Percentiles rank a stretch among this genome's conserved stretches.
Conservation (phyloP, 37 sponge, comb jelly and placozoan genomes). For the Ephydatia muelleri region DNA sequence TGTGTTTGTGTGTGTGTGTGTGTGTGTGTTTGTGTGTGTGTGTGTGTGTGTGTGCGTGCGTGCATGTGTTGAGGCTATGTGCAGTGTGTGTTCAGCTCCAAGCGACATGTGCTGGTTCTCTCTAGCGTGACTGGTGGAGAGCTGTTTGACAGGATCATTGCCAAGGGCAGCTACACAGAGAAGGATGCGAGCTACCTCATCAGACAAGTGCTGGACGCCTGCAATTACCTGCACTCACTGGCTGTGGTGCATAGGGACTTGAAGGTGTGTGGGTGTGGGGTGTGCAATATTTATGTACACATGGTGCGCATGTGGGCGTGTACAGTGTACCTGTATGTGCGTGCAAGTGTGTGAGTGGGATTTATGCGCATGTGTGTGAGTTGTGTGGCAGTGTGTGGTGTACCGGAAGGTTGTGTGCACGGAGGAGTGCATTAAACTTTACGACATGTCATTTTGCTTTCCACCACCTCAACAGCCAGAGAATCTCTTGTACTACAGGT, state of each 20-base stretch:
- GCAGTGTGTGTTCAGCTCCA: no score
- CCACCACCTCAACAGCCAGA: conserved; percentile 55
- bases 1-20: no score
- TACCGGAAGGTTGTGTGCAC: not conserved
- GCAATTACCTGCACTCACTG: conserved; percentile 84
- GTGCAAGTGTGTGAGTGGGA: not conserved
- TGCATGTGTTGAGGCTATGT: no score
- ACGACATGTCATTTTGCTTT: not conserved
- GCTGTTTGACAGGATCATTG: conserved; percentile 95
- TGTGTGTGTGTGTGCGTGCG: no score
- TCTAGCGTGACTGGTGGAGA: conserved; percentile 93
- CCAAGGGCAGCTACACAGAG: conserved; percentile 94
- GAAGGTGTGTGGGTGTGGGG: conserved; percentile 62
- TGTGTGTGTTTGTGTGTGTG: no score
- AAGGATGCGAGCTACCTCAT: conserved; percentile 84
- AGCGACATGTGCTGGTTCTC: no score
- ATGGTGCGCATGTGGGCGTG: not conserved
- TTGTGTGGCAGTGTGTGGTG: not conserved
- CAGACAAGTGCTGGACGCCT: conserved; percentile 82
- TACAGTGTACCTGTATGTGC: not conserved
- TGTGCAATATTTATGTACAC: no score
- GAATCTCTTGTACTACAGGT: conserved; percentile 85
- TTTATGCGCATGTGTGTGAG: not conserved
- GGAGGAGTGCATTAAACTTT: not conserved
- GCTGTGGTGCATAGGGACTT: conserved; percentile 95